A percentile compares a stretch with the other conserved stretches of the same genome.
phyloP scores from a whole-genome alignment of 2,113 vertebrate genomes.

The Corvus hawaiiensis region DNA sequence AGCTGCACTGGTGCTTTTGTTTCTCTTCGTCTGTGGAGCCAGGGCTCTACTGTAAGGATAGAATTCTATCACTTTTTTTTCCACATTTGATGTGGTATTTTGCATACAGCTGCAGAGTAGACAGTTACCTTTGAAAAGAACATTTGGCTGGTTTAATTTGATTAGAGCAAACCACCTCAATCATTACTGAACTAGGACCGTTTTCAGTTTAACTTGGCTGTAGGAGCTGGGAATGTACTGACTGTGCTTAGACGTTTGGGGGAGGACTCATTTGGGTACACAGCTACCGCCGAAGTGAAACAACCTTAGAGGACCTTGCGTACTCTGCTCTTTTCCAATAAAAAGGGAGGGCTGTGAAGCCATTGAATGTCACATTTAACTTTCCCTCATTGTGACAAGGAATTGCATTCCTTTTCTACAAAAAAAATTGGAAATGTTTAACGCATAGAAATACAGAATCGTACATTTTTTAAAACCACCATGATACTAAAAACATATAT shows the following conservation, averaged over 20 bases:
- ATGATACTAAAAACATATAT: background rate
- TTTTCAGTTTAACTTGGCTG: conserved; percentile 85
- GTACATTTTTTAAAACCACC: background rate
- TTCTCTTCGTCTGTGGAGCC: conserved; percentile 67
- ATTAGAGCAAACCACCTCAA: conserved; percentile 85
- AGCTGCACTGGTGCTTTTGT: conserved; percentile 71
- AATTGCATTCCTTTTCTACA: background rate
- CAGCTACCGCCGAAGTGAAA: conserved; percentile 42
- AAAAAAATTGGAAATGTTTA: background rate
- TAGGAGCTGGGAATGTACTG: conserved; percentile 80
- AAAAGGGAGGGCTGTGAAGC: background rate
- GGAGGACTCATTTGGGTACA: conserved; percentile 52
- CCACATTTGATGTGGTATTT: conserved; percentile 81
- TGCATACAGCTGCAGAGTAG: conserved; percentile 87
- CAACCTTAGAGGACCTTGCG: conserved; percentile 25
- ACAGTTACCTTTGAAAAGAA: conserved; percentile 86
- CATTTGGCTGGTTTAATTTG: conserved; percentile 82
- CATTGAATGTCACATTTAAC: background rate
- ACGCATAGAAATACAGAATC: background rate
- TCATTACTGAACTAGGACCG: conserved; percentile 79
- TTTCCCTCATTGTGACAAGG: background rate
- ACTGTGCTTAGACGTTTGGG: conserved; percentile 68
- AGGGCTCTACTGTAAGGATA: conserved; percentile 70
- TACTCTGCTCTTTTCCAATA: background rate
- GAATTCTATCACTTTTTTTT: conserved; percentile 73